These are phyloP conservation scores for Stenodema calcarata DNA, from an alignment of 2,888 invertebrate species.

Conservation along the genomic window DNA sequence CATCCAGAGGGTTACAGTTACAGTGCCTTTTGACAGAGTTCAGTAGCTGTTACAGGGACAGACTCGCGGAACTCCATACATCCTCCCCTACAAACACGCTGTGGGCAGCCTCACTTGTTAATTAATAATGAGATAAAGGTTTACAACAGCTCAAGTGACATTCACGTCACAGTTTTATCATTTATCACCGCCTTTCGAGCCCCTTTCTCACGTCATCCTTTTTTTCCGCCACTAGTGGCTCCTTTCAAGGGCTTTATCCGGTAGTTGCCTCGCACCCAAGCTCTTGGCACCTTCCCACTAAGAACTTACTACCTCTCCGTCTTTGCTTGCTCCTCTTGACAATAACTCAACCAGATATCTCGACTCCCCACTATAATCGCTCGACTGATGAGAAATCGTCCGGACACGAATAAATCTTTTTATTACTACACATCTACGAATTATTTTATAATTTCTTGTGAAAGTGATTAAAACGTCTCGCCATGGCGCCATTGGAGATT, in stretches of 20 bases:
- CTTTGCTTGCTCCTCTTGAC: not conserved
- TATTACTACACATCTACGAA: too few relatives aligned
- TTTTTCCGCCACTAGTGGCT: not conserved
- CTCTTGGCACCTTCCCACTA: not conserved
- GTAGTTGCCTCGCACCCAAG: not conserved
- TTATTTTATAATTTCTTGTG: too few relatives aligned
- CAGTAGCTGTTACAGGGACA: conserved; percentile 6
- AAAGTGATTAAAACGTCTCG: too few relatives aligned
- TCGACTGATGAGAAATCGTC: too few relatives aligned
- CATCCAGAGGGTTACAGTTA: not conserved
- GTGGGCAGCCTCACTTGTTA: not conserved
- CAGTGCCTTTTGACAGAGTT: not conserved
- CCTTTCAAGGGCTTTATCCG: not conserved
- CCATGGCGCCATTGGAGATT: too few relatives aligned
- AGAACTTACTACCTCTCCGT: not conserved
- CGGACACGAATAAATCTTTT: too few relatives aligned
- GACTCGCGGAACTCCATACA: not conserved
- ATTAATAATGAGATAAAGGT: conserved; percentile 34
- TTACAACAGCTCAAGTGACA: conserved; percentile 32
- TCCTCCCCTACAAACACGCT: not conserved
- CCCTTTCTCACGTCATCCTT: not conserved
- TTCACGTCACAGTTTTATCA: conserved; percentile 32
- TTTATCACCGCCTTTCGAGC: conserved; percentile 24
- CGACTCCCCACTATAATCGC: not conserved
- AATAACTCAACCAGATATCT: not conserved